These are phyloP conservation scores for Drosophila simulans DNA, from an alignment of 1,140 invertebrate species.

Conservation along the genomic window DNA sequence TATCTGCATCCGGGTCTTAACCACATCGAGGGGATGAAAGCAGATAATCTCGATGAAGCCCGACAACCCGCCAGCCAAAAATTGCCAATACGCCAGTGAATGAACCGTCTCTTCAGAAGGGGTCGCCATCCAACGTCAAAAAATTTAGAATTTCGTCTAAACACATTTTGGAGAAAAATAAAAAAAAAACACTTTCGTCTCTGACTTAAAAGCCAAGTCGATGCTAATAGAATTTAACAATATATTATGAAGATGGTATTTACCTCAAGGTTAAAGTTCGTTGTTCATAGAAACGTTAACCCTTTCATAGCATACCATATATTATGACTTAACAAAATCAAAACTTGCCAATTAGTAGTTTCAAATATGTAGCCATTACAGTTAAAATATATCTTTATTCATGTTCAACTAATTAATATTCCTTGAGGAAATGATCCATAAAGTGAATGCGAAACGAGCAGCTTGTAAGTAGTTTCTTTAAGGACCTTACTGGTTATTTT, in stretches of 20 bases:
- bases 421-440: background rate
- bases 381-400: no score
- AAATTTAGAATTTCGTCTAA: slow-evolving; percentile 14
- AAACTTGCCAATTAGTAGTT: no score
- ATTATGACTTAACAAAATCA: no score
- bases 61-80: slow-evolving; percentile 11
- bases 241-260: no score
- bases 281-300: no score
- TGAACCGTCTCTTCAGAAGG: background rate
- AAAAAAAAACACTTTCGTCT: background rate
- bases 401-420: background rate
- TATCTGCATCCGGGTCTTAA: slow-evolving; percentile 52
- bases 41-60: slow-evolving; percentile 23
- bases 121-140: background rate
- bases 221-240: no score
- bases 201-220: slow-evolving; percentile 10
- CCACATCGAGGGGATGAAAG: slow-evolving; percentile 46
- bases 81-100: background rate
- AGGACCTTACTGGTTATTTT: slow-evolving; percentile 24
- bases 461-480: background rate
- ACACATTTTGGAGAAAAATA: slow-evolving; percentile 3
- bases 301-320: no score
- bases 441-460: background rate
- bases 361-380: no score
- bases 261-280: no score